Percentiles rank a stretch among this genome's conserved stretches.
phyloP scores from a whole-genome alignment of 2,888 invertebrate species.

The Sinopyrophorus schimmeli region DNA sequence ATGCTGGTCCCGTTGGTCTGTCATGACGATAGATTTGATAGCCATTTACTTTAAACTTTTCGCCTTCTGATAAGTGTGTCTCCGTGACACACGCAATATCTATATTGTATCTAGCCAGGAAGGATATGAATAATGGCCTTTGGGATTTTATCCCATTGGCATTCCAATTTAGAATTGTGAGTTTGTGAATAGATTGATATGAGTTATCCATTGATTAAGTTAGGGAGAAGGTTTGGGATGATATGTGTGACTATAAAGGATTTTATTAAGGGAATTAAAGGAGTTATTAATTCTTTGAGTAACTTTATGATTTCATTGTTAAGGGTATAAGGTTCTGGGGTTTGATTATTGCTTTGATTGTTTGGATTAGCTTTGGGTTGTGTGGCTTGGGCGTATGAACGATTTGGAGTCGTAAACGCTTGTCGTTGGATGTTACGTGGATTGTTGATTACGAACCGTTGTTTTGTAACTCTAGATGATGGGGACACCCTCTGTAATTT shows the following conservation, averaged over 20 bases:
- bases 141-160: slow-evolving; percentile 5
- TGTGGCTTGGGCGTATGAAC: slow-evolving; percentile 8
- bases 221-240: slow-evolving; percentile 3
- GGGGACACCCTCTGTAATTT: slow-evolving; percentile 1
- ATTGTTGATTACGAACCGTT: too few species aligned
- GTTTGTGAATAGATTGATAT: neutral
- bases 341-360: neutral
- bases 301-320: neutral
- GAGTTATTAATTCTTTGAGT: slow-evolving; percentile 2
- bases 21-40: slow-evolving; percentile 6
- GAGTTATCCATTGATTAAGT: slow-evolving; percentile 11
- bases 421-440: too few species aligned
- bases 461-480: neutral
- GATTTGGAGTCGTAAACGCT: neutral
- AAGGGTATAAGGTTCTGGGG: neutral
- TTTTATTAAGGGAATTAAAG: slow-evolving; percentile 6
- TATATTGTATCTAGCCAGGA: slow-evolving; percentile 8
- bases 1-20: neutral
- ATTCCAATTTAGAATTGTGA: slow-evolving; percentile 7
- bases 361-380: too few species aligned
- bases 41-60: slow-evolving; percentile 6
- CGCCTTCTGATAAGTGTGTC: neutral
- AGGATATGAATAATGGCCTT: slow-evolving; percentile 6
- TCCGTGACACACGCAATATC: slow-evolving; percentile 7
- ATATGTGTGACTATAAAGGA: slow-evolving; percentile 1